Conservation (phyloP, 2,888 invertebrate species). For the Conops quadrifasciatus region DNA sequence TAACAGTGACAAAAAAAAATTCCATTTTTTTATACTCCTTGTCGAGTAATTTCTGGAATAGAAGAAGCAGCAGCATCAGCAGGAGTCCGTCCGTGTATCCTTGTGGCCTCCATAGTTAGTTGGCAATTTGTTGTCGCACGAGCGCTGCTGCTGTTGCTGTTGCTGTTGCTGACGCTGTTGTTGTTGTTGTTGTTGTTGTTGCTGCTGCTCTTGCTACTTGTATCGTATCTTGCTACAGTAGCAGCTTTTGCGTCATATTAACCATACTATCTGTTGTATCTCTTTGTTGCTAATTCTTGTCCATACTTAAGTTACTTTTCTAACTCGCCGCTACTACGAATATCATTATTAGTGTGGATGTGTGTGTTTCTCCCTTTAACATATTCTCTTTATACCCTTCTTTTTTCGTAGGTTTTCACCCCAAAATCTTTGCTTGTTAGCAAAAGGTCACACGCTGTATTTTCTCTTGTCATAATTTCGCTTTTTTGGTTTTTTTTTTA, state of each 20-base stretch:
- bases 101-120: conserved; percentile 29
- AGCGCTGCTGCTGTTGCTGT: conserved; percentile 29
- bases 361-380: not conserved
- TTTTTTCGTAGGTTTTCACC: not conserved
- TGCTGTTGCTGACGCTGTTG: conserved; percentile 6
- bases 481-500: not conserved
- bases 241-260: not conserved
- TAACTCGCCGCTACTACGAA: not conserved
- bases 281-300: conserved; percentile 25
- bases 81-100: not conserved
- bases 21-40: too few species aligned
- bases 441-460: conserved; percentile 8
- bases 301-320: not conserved
- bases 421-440: conserved; percentile 18
- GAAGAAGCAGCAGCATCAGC: not conserved
- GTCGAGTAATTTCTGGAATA: too few species aligned
- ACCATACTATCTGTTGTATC: not conserved
- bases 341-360: not conserved
- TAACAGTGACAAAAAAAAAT: too few species aligned
- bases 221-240: not conserved
- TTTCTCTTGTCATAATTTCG: conserved; percentile 4
- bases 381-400: not conserved
- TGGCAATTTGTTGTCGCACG: conserved; percentile 42
- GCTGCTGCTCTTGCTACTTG: too few species aligned
- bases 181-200: too few species aligned